Conservation (phyloP, 2,888 invertebrate genomes). For the Cyrtodaria siliqua region DNA sequence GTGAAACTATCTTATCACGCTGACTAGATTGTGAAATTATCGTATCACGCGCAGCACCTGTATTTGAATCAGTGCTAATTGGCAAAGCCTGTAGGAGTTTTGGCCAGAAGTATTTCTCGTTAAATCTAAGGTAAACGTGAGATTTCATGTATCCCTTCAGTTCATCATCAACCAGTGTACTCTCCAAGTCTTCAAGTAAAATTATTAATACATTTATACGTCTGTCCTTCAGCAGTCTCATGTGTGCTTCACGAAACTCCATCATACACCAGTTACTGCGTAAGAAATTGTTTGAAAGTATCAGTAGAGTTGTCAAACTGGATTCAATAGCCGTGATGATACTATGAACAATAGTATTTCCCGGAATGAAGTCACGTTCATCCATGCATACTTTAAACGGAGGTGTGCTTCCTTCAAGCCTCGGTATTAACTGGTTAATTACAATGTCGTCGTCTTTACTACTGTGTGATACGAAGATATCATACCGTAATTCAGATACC, state of each 20-base stretch:
- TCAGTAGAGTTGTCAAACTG: slow-evolving; percentile 40
- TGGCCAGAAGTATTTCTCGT: slow-evolving; percentile 37
- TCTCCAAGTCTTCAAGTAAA: slow-evolving; percentile 35
- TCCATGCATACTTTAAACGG: slow-evolving; percentile 40
- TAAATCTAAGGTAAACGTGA: slow-evolving; percentile 30
- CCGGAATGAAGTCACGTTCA: slow-evolving; percentile 32
- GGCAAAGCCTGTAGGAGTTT: slow-evolving; percentile 39
- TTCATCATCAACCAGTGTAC: slow-evolving; percentile 26
- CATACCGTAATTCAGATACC: slow-evolving; percentile 10
- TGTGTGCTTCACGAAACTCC: slow-evolving; percentile 47
- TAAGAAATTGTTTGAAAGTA: slow-evolving; percentile 48
- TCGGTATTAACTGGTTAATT: slow-evolving; percentile 5
- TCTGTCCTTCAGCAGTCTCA: slow-evolving; percentile 28
- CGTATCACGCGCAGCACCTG: too few relatives aligned
- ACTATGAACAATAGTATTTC: slow-evolving; percentile 34
- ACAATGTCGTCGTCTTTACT: slow-evolving; percentile 35
- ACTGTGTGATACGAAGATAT: slow-evolving; percentile 52
- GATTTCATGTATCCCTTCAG: slow-evolving; percentile 32
- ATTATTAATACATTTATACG: slow-evolving; percentile 33
- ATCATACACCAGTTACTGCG: slow-evolving; percentile 48
- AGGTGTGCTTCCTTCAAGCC: slow-evolving; percentile 15
- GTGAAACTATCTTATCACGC: too few relatives aligned
- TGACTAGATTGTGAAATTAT: too few relatives aligned
- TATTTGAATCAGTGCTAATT: not conserved
- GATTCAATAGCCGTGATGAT: slow-evolving; percentile 34